A percentile compares a stretch with the other conserved stretches of the same genome.
Conservation (phyloP, 2,113 vertebrate genomes). For the Cyprichromis sp. region DNA sequence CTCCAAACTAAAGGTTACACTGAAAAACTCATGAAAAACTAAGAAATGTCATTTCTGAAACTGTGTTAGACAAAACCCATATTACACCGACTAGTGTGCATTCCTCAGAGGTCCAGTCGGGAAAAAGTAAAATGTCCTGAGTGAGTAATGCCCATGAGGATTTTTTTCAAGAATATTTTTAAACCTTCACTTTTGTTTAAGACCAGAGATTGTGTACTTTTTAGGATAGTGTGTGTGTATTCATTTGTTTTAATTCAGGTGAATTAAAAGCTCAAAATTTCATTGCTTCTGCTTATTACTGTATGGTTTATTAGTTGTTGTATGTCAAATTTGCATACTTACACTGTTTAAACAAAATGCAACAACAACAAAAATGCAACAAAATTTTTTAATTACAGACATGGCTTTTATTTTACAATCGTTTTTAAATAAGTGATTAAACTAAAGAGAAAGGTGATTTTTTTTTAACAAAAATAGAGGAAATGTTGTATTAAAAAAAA, state of each 20-base stretch:
- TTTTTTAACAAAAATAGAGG: not conserved
- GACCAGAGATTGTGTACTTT: not conserved
- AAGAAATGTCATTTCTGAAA: constrained; percentile 45
- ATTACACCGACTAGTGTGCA: not conserved
- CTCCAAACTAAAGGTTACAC: constrained; percentile 58
- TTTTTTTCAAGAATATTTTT: not conserved
- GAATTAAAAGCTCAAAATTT: not conserved
- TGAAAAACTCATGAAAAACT: constrained; percentile 36
- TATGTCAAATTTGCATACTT: not conserved
- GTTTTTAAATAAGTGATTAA: not conserved
- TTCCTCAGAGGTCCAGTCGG: not conserved
- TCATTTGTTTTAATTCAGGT: not conserved
- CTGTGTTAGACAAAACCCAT: constrained; percentile 3
- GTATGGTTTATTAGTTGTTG: not conserved
- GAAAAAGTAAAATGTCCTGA: not conserved
- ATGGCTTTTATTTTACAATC: accelerated
- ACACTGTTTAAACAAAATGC: not conserved
- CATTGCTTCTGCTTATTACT: not conserved
- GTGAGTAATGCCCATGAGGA: not conserved
- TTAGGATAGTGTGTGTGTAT: not conserved
- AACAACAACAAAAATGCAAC: not conserved
- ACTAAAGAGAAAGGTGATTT: not conserved
- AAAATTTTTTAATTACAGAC: not conserved
- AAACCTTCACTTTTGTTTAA: not conserved
- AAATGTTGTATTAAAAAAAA: not conserved